Evolutionary conservation across 2,888 invertebrate species (phyloP).

Genomic region (Heliconius hortense): DNA sequence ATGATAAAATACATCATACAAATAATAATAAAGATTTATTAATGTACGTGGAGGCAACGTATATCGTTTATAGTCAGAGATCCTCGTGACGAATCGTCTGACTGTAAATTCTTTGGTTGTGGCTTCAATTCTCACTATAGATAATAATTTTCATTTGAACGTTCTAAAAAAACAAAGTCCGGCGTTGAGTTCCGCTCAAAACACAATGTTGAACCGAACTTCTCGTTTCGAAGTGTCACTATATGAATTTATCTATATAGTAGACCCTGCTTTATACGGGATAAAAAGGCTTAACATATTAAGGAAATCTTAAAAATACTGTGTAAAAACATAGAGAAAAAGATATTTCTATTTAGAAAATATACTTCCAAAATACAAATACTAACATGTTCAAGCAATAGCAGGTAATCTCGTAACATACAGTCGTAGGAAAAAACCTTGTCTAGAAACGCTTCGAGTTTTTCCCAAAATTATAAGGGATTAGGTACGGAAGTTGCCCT

Average conservation of each 20-base stretch:
- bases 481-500: background rate
- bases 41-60: too few relatives aligned
- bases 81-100: background rate
- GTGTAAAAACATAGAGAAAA: background rate
- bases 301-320: too few relatives aligned
- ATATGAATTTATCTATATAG: too few relatives aligned
- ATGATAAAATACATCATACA: too few relatives aligned
- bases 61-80: too few relatives aligned
- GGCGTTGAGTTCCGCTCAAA: too few relatives aligned
- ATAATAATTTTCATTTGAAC: background rate
- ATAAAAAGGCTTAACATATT: too few relatives aligned
- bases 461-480: conserved; percentile 2
- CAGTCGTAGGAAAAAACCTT: background rate
- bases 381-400: background rate
- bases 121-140: background rate
- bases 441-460: background rate
- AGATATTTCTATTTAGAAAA: background rate
- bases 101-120: background rate
- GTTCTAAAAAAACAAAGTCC: background rate
- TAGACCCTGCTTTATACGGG: too few relatives aligned
- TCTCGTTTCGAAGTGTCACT: too few relatives aligned
- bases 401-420: background rate
- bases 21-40: background rate
- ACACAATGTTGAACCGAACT: too few relatives aligned
- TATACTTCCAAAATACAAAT: background rate